A percentile compares a stretch with the other conserved stretches of the same genome.
Conservation (phyloP, 2,888 invertebrate genomes). For the Polyommatus iphigenia region DNA sequence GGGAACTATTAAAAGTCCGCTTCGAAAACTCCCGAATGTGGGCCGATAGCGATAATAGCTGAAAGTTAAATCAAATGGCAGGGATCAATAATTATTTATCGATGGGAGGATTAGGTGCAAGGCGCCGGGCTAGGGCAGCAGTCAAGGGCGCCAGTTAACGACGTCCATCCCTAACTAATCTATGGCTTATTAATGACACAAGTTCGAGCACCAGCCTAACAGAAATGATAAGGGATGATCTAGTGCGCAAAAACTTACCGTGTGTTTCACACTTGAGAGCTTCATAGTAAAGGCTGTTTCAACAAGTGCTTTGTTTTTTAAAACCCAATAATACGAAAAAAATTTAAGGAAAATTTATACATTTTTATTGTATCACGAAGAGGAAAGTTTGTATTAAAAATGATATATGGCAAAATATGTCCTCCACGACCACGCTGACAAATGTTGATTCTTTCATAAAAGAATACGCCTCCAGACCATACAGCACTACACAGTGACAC, state of each 20-base stretch:
- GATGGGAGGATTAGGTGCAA: background rate
- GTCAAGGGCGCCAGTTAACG: background rate
- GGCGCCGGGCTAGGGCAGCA: background rate
- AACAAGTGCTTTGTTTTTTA: background rate
- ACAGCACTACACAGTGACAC: slow-evolving; percentile 36
- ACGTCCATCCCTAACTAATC: slow-evolving; percentile 21
- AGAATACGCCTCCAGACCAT: slow-evolving; percentile 31
- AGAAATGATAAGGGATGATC: background rate
- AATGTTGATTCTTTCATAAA: no score
- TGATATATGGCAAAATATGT: no score
- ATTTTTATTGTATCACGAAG: no score
- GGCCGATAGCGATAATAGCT: slow-evolving; percentile 19
- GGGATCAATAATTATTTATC: slow-evolving; percentile 5
- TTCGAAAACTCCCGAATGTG: slow-evolving; percentile 4
- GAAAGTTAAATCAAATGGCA: background rate
- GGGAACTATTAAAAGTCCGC: background rate
- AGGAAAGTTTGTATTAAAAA: no score
- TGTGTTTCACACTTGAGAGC: background rate
- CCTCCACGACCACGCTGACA: no score
- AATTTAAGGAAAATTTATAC: no score
- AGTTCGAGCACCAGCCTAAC: background rate
- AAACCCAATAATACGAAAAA: no score
- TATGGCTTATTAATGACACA: slow-evolving; percentile 25
- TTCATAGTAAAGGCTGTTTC: background rate
- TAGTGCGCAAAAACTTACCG: background rate